Conservation (phyloP, 2,888 invertebrate species). For the Copidosoma aretas region DNA sequence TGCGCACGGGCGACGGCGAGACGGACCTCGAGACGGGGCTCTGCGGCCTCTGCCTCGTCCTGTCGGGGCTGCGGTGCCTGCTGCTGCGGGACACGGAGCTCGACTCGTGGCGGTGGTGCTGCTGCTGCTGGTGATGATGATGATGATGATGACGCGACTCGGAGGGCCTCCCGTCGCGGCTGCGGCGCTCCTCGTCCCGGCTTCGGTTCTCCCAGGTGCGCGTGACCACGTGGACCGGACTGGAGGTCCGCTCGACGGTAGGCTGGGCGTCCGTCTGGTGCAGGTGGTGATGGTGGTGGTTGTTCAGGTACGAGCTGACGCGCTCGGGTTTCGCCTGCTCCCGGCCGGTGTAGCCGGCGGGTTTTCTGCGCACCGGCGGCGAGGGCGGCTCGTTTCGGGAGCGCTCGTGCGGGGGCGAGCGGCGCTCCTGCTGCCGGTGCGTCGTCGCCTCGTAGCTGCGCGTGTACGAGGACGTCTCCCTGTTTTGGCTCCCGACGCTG, state of each 20-base stretch:
- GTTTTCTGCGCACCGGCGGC: conserved; percentile 54
- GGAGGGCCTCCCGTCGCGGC: neutral
- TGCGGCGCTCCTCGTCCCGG: conserved; percentile 45
- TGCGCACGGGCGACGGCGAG: conserved; percentile 27
- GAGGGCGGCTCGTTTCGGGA: conserved; percentile 47
- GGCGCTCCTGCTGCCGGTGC: conserved; percentile 37
- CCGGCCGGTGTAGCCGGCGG: conserved; percentile 47
- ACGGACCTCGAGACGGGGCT: conserved; percentile 28
- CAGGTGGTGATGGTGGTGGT: too few species aligned
- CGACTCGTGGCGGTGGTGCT: conserved; percentile 1
- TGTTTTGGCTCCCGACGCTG: too few species aligned
- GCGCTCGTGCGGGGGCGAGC: conserved; percentile 39
- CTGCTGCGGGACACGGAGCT: neutral
- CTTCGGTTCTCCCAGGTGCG: conserved; percentile 58
- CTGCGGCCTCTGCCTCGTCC: conserved; percentile 20
- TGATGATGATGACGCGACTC: neutral
- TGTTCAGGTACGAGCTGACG: conserved; percentile 13
- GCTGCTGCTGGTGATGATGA: too few species aligned
- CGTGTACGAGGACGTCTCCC: conserved; percentile 44
- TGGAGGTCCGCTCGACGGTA: conserved; percentile 30
- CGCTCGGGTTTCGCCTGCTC: conserved; percentile 27
- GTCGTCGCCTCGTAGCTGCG: conserved; percentile 40
- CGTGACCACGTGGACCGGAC: conserved; percentile 57
- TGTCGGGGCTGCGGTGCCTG: conserved; percentile 20
- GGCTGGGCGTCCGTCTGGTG: neutral